Percentiles rank a stretch among this genome's conserved stretches.
phyloP scores from a whole-genome alignment of 2,888 invertebrate species.

The Trissolcus japonicus region DNA sequence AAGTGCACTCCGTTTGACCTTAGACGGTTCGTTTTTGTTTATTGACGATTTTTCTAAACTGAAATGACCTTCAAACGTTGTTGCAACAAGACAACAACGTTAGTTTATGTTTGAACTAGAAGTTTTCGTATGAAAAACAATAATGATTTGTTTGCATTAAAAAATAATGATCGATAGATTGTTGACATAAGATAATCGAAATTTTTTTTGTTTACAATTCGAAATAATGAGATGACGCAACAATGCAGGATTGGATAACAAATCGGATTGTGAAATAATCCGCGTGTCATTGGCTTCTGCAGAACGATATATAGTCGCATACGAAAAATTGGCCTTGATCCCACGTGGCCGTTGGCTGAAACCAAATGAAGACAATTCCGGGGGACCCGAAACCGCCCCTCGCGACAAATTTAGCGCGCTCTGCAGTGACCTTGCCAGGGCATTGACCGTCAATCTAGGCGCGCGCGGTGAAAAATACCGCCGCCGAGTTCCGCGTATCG shows the following conservation, averaged over 20 bases:
- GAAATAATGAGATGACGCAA: slow-evolving; percentile 1
- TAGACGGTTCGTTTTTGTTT: no score
- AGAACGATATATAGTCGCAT: slow-evolving; percentile 63
- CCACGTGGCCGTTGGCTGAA: slow-evolving; percentile 73
- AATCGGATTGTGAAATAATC: slow-evolving; percentile 21
- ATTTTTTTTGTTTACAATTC: background rate
- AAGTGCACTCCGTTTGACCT: no score
- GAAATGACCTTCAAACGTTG: no score
- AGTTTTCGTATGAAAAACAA: no score
- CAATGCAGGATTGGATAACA: slow-evolving; percentile 2
- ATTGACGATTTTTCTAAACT: no score
- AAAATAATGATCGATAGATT: no score
- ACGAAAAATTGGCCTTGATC: slow-evolving; percentile 70
- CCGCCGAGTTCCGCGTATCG: slow-evolving; percentile 2
- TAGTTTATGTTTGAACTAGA: no score
- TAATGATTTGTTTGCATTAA: no score
- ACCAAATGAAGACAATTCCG: slow-evolving; percentile 63
- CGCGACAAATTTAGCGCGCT: slow-evolving; percentile 48
- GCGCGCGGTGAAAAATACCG: slow-evolving; percentile 6
- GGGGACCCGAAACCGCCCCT: slow-evolving; percentile 49
- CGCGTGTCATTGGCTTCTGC: slow-evolving; percentile 53
- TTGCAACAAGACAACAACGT: no score
- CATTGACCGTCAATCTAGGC: slow-evolving; percentile 70
- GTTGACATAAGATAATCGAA: no score
- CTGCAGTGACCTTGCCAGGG: slow-evolving; percentile 72